Evolutionary conservation across 2,888 invertebrate species (phyloP).

Genomic region (Hydroisotoma schaefferi): DNA sequence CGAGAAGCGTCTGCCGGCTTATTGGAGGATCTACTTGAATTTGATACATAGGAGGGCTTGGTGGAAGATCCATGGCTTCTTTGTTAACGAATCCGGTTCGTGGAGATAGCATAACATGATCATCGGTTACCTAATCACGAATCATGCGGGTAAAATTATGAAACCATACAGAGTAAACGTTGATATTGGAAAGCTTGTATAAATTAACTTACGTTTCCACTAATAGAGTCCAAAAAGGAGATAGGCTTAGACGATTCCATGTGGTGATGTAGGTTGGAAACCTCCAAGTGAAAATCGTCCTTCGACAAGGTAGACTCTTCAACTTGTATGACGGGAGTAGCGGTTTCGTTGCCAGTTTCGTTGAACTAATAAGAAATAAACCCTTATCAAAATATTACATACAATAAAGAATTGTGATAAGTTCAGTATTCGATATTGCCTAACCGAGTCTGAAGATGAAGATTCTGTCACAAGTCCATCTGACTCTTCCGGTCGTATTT

Average conservation of each 20-base stretch:
- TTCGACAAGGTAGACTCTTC: conserved; percentile 32
- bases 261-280: conserved; percentile 60
- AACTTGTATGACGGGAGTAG: neutral
- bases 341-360: neutral
- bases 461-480: conserved; percentile 12
- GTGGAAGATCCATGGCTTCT: conserved; percentile 57
- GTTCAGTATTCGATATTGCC: neutral
- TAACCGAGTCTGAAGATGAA: conserved; percentile 29
- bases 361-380: conserved; percentile 41
- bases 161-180: neutral
- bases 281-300: conserved; percentile 54
- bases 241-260: conserved; percentile 58
- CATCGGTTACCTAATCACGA: conserved; percentile 36
- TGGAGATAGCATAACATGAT: conserved; percentile 60
- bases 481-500: neutral
- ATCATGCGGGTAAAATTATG: neutral
- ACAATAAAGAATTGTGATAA: neutral
- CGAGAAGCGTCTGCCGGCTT: conserved; percentile 35
- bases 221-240: conserved; percentile 42
- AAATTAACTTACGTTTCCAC: conserved; percentile 32
- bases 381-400: neutral
- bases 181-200: neutral
- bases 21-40: conserved; percentile 48
- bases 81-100: conserved; percentile 60
- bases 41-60: conserved; percentile 55